A percentile compares a stretch with the other conserved stretches of the same genome.
Evolutionary conservation across 2,888 invertebrate genomes (phyloP).

Genomic region (Tromatobia lineatoria): DNA sequence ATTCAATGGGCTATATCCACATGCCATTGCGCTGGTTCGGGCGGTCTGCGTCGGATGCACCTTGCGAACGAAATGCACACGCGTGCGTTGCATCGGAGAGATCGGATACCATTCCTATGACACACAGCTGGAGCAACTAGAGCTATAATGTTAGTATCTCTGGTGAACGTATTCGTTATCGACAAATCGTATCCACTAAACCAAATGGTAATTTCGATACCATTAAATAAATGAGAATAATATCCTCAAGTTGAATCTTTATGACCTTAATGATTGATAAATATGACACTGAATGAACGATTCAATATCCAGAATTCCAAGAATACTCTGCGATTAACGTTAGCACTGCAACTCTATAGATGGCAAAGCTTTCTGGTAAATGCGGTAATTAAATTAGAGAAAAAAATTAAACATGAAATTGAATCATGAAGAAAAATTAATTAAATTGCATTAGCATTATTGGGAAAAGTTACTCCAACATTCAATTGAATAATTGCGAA

Average conservation of each 20-base stretch:
- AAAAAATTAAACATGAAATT: too few species aligned
- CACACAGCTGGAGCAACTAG: slow-evolving; percentile 16
- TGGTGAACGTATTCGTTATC: slow-evolving; percentile 11
- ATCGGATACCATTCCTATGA: slow-evolving; percentile 41
- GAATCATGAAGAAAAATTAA: too few species aligned
- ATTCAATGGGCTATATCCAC: slow-evolving; percentile 61
- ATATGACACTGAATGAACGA: not conserved
- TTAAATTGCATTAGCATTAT: too few species aligned
- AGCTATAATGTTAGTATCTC: slow-evolving; percentile 5
- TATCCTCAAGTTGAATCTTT: not conserved
- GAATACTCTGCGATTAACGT: too few species aligned
- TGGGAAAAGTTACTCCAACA: too few species aligned
- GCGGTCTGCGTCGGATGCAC: slow-evolving; percentile 49
- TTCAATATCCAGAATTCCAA: too few species aligned
- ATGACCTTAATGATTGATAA: not conserved
- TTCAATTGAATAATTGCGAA: too few species aligned
- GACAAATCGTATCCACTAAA: not conserved
- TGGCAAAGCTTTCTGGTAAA: too few species aligned
- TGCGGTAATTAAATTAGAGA: too few species aligned
- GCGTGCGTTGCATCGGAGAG: slow-evolving; percentile 36
- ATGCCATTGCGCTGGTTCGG: slow-evolving; percentile 31
- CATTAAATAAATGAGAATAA: not conserved
- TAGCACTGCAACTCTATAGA: too few species aligned
- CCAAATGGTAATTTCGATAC: not conserved
- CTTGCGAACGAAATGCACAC: slow-evolving; percentile 57